Conservation (phyloP, 2,888 invertebrate genomes). For the Colostygia pectinataria region DNA sequence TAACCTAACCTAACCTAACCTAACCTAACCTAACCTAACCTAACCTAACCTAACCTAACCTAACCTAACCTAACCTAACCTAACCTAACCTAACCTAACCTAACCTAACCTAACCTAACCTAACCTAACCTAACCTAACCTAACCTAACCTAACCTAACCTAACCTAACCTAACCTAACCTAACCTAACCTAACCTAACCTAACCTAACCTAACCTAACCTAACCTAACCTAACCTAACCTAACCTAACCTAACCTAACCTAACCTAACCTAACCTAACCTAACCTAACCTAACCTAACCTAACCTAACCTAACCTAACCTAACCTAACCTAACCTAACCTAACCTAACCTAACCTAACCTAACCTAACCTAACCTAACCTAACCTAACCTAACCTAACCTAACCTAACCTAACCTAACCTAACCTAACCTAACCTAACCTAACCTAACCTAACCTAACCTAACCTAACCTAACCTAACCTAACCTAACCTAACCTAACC, state of each 20-base stretch:
- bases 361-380: constrained; percentile 16
- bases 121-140: constrained; percentile 25
- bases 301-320: constrained; percentile 29
- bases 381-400: constrained; percentile 15
- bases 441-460: constrained; percentile 9
- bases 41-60: constrained; percentile 34
- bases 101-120: constrained; percentile 31
- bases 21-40: constrained; percentile 38
- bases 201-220: constrained; percentile 30
- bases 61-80: constrained; percentile 30
- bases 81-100: too few species aligned
- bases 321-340: constrained; percentile 13
- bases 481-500: constrained; percentile 11
- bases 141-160: constrained; percentile 27
- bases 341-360: constrained; percentile 18
- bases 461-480: constrained; percentile 10
- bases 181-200: constrained; percentile 32
- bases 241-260: constrained; percentile 37
- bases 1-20: constrained; percentile 37
- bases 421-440: constrained; percentile 11
- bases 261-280: constrained; percentile 30
- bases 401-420: constrained; percentile 14
- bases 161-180: constrained; percentile 32
- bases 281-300: constrained; percentile 26
- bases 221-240: constrained; percentile 35